phyloP scores from a whole-genome alignment of 2,888 invertebrate genomes.

The Parapristionchus giblindavisi region DNA sequence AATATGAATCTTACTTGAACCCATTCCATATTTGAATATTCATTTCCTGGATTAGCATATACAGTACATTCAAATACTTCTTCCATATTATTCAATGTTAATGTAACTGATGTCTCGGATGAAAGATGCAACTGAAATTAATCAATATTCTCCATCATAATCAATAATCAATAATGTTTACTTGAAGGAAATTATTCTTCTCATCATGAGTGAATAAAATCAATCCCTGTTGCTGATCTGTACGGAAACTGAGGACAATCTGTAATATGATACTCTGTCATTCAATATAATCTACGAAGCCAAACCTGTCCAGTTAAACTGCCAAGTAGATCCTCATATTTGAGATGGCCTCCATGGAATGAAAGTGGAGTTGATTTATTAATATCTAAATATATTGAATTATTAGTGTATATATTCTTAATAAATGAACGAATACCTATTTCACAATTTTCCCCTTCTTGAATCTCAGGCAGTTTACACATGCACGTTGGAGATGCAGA shows the following conservation, averaged over 20 bases:
- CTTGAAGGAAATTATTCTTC: constrained; percentile 64
- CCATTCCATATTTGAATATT: constrained; percentile 66
- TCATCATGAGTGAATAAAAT: constrained; percentile 65
- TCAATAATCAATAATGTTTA: constrained; percentile 7
- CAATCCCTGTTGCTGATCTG: constrained; percentile 59
- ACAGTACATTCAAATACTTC: constrained; percentile 54
- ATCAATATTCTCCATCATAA: background rate
- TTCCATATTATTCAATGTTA: constrained; percentile 58
- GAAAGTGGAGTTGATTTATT: constrained; percentile 58
- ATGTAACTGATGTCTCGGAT: constrained; percentile 58
- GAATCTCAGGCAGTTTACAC: constrained; percentile 60
- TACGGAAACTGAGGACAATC: constrained; percentile 59
- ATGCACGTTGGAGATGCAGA: constrained; percentile 35
- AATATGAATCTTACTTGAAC: constrained; percentile 55
- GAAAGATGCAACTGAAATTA: constrained; percentile 54
- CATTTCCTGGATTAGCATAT: constrained; percentile 50
- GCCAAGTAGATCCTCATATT: constrained; percentile 50
- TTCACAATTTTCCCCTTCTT: constrained; percentile 59
- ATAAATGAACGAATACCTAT: constrained; percentile 49
- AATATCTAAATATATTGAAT: constrained; percentile 50
- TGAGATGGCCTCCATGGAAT: constrained; percentile 60
- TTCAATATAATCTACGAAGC: background rate
- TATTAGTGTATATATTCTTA: background rate
- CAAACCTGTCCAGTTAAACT: constrained; percentile 41
- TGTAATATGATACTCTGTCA: constrained; percentile 28